These are phyloP conservation scores for Tromatobia lineatoria DNA, from an alignment of 2,888 invertebrate species.

Conservation along the genomic window DNA sequence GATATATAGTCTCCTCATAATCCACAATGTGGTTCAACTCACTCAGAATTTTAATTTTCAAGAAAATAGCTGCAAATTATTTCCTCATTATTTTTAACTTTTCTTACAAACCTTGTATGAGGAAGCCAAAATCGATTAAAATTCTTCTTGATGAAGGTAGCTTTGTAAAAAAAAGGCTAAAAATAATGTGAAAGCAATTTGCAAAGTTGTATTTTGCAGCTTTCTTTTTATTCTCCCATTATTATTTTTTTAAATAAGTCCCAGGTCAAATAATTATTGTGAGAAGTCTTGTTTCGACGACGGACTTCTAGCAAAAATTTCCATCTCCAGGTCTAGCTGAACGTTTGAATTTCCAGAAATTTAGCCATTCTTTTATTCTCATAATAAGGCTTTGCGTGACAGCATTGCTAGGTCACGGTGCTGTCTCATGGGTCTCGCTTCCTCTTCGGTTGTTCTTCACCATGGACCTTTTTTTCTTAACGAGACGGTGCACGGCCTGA, in stretches of 20 bases:
- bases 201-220: background rate
- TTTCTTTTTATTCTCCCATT: background rate
- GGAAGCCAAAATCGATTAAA: too few relatives aligned
- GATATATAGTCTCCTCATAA: too few relatives aligned
- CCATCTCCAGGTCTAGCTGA: background rate
- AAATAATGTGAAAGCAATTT: too few relatives aligned
- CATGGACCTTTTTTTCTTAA: background rate
- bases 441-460: background rate
- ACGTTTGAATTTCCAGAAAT: background rate
- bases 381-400: background rate
- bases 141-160: too few relatives aligned
- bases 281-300: too few relatives aligned
- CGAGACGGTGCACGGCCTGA: background rate
- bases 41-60: too few relatives aligned
- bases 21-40: too few relatives aligned
- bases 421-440: constrained; percentile 12
- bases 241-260: background rate
- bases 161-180: too few relatives aligned
- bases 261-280: background rate
- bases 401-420: constrained; percentile 41
- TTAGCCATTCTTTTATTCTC: background rate
- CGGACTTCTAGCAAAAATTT: background rate
- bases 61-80: too few relatives aligned
- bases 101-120: too few relatives aligned
- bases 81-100: too few relatives aligned